phyloP scores from a whole-genome alignment of 92 coral and sea anemone genomes.

The Actinostola sp. region DNA sequence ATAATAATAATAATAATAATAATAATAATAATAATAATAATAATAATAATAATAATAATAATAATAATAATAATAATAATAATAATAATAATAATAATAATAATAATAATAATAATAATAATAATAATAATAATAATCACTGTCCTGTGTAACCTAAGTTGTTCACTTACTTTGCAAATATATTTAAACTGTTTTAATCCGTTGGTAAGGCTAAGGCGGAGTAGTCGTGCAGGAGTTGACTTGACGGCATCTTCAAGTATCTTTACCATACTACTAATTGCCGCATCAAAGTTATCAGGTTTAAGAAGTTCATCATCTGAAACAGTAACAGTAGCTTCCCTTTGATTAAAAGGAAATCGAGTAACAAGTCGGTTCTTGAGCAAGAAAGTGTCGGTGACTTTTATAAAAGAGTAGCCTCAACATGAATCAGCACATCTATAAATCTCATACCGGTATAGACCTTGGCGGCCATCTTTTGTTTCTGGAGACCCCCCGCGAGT shows the following conservation, averaged over 20 bases:
- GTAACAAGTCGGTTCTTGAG: too few species aligned
- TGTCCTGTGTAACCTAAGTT: not conserved
- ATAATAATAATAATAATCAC: too few species aligned
- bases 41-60: too few species aligned
- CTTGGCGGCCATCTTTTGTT: conserved; percentile 3
- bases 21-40: too few species aligned
- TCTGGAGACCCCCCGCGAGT: conserved; percentile 1
- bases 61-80: too few species aligned
- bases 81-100: too few species aligned
- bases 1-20: too few species aligned
- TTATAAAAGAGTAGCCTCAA: too few species aligned
- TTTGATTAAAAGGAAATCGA: too few species aligned
- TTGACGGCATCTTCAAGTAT: conserved; percentile 67
- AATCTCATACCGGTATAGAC: conserved; percentile 42
- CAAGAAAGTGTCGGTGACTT: too few species aligned
- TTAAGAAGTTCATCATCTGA: conserved; percentile 68
- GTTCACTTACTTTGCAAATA: conserved; percentile 48
- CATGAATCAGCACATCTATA: not conserved
- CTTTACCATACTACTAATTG: conserved; percentile 32
- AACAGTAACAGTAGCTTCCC: too few species aligned
- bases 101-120: too few species aligned
- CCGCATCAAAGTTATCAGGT: conserved; percentile 68
- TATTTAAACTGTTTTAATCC: conserved; percentile 69
- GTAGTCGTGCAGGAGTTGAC: conserved; percentile 66
- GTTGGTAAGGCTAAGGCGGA: conserved; percentile 50